A percentile compares a stretch with the other conserved stretches of the same genome.
These are phyloP conservation scores for Bombus waltoni DNA, from an alignment of 1,140 invertebrate genomes.

Conservation along the genomic window DNA sequence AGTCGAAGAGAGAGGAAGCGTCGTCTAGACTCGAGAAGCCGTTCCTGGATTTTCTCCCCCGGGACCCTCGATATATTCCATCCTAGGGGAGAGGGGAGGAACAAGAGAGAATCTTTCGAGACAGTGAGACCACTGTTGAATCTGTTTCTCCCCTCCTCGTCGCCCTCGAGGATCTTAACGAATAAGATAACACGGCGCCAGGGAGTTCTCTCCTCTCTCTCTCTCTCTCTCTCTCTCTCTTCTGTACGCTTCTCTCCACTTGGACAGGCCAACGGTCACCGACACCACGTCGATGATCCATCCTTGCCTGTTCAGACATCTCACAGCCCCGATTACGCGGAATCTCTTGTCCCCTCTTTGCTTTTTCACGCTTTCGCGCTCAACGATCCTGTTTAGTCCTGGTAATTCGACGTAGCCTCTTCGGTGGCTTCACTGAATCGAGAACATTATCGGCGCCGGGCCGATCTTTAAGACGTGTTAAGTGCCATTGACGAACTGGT, in stretches of 20 bases:
- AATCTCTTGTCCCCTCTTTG: constrained; percentile 51
- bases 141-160: constrained; percentile 56
- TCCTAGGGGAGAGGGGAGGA: constrained; percentile 19
- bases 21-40: constrained; percentile 73
- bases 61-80: constrained; percentile 60
- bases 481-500: neutral
- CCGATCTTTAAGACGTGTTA: constrained; percentile 18
- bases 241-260: constrained; percentile 27
- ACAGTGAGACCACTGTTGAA: constrained; percentile 70
- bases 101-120: constrained; percentile 54
- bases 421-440: constrained; percentile 3
- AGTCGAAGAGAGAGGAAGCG: constrained; percentile 33
- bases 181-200: constrained; percentile 81
- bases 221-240: neutral
- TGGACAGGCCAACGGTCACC: constrained; percentile 77
- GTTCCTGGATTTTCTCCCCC: constrained; percentile 77
- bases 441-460: constrained; percentile 11
- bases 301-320: constrained; percentile 46
- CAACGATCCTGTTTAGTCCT: constrained; percentile 18
- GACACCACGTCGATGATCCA: constrained; percentile 68
- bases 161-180: constrained; percentile 77
- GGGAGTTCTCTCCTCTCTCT: constrained; percentile 57
- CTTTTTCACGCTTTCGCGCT: constrained; percentile 46
- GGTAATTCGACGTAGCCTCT: neutral
- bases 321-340: constrained; percentile 55